A percentile compares a stretch with the other conserved stretches of the same genome.
Evolutionary conservation across 2,113 vertebrate species (phyloP).

Genomic region (Pelvicachromis taeniatus): DNA sequence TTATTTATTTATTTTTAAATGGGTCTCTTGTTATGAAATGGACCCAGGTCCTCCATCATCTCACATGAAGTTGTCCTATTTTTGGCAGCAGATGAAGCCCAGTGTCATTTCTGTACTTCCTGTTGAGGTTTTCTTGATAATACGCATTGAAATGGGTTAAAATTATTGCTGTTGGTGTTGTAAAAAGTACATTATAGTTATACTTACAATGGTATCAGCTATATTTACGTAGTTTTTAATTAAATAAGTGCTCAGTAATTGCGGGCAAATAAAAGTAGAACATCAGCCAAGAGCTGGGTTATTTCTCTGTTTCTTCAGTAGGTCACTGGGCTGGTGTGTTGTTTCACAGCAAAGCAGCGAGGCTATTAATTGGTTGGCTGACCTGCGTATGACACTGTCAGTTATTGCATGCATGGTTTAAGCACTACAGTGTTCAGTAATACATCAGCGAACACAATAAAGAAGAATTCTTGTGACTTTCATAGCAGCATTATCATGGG

Average conservation of each 20-base stretch:
- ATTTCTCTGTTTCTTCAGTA: slow-evolving; percentile 8
- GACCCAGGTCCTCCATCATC: not conserved
- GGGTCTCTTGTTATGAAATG: not conserved
- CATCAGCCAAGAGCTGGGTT: not conserved
- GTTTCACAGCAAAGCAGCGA: not conserved
- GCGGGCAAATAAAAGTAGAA: not conserved
- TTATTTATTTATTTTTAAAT: not conserved
- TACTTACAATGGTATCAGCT: not conserved
- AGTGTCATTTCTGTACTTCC: not conserved
- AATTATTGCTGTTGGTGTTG: not conserved
- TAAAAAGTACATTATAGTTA: not conserved
- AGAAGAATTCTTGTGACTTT: not conserved
- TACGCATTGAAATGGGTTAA: not conserved
- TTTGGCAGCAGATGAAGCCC: not conserved
- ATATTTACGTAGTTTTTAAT: not conserved
- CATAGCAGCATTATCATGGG: not conserved
- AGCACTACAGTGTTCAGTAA: not conserved
- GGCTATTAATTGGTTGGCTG: not conserved
- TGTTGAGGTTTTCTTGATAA: not conserved
- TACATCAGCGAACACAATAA: not conserved
- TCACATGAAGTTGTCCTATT: not conserved
- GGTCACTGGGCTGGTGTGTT: not conserved
- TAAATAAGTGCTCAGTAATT: not conserved
- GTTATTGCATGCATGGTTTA: not conserved
- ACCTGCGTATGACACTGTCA: not conserved